A percentile compares a stretch with the other conserved stretches of the same genome.
Conservation (phyloP, 2,888 invertebrate species). For the Aplocera efformata region DNA sequence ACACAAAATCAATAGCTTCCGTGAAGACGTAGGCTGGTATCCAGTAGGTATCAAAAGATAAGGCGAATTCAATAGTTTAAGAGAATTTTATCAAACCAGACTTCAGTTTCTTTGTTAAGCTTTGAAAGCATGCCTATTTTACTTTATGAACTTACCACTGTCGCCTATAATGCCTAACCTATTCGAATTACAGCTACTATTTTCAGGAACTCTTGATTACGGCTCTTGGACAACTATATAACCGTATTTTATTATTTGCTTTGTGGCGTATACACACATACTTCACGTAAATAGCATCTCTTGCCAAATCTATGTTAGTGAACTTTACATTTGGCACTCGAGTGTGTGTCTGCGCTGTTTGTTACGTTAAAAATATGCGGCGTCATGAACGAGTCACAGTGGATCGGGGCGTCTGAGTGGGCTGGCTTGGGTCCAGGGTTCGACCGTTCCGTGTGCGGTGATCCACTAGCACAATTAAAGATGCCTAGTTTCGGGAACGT, state of each 20-base stretch:
- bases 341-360: conserved; percentile 66
- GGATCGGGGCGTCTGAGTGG: conserved; percentile 51
- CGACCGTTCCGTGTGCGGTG: conserved; percentile 37
- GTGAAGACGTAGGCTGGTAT: conserved; percentile 14
- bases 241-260: conserved; percentile 7
- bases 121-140: too few relatives aligned
- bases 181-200: too few relatives aligned
- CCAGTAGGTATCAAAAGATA: conserved; percentile 18
- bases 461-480: conserved; percentile 33
- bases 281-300: conserved; percentile 63
- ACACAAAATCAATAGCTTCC: conserved; percentile 26
- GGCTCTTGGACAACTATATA: too few relatives aligned
- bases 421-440: conserved; percentile 65
- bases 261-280: conserved; percentile 29
- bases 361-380: conserved; percentile 79
- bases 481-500: conserved; percentile 23
- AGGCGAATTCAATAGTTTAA: conserved; percentile 12
- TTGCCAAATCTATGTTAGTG: conserved; percentile 78
- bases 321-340: conserved; percentile 78
- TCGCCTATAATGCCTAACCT: too few relatives aligned
- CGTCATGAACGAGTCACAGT: conserved; percentile 75
- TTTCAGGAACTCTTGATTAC: too few relatives aligned
- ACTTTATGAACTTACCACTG: too few relatives aligned
- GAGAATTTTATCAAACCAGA: background rate
- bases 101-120: too few relatives aligned